These are phyloP conservation scores for Triplophysa yarkandensis DNA, from an alignment of 2,797 vertebrate species.

Conservation along the genomic window DNA sequence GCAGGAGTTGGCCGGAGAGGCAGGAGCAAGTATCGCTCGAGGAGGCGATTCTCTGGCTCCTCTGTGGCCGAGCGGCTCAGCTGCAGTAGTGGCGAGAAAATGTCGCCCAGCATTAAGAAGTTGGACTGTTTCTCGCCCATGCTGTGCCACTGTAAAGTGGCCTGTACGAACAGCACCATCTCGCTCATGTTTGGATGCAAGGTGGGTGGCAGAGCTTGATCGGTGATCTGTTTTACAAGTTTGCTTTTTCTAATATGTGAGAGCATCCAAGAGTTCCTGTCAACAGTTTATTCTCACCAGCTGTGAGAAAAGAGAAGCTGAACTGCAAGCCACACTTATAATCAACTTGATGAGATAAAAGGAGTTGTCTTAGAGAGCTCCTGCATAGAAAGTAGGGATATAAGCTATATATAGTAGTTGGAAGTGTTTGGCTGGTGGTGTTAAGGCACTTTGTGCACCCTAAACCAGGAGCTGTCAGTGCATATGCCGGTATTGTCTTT, in stretches of 20 bases:
- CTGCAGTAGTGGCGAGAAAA: conserved; percentile 77
- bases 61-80: conserved; percentile 68
- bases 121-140: conserved; percentile 86
- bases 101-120: conserved; percentile 81
- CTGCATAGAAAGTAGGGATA: conserved; percentile 3
- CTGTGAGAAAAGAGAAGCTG: background rate
- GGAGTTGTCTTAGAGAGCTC: conserved; percentile 14
- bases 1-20: conserved; percentile 68
- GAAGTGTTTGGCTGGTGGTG: conserved; percentile 16
- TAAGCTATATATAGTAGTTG: background rate
- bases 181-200: conserved; percentile 92
- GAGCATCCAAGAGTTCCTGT: background rate
- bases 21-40: conserved; percentile 72
- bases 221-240: background rate
- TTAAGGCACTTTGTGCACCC: background rate
- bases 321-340: background rate
- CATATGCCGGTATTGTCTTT: background rate
- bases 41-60: conserved; percentile 74
- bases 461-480: conserved; percentile 10
- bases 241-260: background rate
- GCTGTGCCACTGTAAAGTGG: conserved; percentile 89
- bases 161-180: conserved; percentile 85
- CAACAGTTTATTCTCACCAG: background rate
- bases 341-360: conserved; percentile 31
- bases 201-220: conserved; percentile 73